Conservation (phyloP, 1,140 invertebrate species). For the Ceratitis capitata region DNA sequence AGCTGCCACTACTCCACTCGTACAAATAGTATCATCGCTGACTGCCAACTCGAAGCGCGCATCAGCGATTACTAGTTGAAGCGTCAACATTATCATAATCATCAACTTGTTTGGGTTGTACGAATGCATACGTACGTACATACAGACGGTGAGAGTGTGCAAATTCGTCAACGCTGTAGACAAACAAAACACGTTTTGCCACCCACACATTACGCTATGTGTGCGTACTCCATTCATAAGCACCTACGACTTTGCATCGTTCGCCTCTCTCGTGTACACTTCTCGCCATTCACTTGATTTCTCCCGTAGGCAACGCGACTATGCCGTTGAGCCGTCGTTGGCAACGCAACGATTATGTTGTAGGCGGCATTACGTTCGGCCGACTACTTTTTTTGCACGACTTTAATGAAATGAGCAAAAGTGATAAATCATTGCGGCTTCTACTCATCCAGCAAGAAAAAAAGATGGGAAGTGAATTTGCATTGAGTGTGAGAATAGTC, state of each 20-base stretch:
- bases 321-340: background rate
- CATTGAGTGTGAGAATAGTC: background rate
- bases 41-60: background rate
- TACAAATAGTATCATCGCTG: background rate
- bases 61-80: background rate
- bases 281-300: background rate
- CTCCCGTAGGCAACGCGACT: background rate
- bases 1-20: background rate
- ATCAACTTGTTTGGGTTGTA: background rate
- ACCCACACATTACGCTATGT: background rate
- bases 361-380: no score
- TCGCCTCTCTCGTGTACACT: background rate
- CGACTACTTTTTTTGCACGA: background rate
- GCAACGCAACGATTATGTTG: background rate
- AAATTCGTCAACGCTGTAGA: background rate
- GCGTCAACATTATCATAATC: slow-evolving; percentile 22
- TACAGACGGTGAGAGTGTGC: background rate
- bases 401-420: slow-evolving; percentile 16
- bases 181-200: background rate
- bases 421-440: slow-evolving; percentile 25
- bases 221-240: background rate
- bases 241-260: background rate
- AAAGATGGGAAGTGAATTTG: background rate
- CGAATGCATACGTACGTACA: background rate
- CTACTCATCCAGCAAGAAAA: background rate